Evolutionary conservation across 2,113 vertebrate genomes (phyloP), one percentile per base, ranked within the genome.

Genomic region (Gavia stellata): DNA sequence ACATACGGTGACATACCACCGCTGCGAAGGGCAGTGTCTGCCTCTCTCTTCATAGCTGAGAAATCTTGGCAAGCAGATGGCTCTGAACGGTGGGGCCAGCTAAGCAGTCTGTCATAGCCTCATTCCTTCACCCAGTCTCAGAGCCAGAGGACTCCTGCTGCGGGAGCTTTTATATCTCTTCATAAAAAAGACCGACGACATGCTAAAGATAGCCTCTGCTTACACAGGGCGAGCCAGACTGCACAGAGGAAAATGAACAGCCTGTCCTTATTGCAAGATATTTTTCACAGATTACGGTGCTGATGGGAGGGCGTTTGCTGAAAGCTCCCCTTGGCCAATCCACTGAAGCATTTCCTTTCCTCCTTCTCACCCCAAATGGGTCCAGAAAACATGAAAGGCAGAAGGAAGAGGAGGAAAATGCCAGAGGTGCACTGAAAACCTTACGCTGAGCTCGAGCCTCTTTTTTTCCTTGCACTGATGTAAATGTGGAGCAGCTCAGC

Each of bases 181-280:
- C 91, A 85, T 94, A 86, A 95, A 97, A 94, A 95, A 36, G 66
- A 91, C 86, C 7, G 2, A 81, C 7, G 2, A 36, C 59, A 36
- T 56, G 77, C 95, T 96, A 97, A 96, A 96, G 95, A 97, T 95
- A 97, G 91, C 74, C 92, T 84, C 68, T 92, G 88, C 91, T 95
- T 94, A 79, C 65, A n/a, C 7, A 2, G 70, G 80, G 52, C 3
- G 36, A 94, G 95, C 75, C 90, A 90, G 80, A 75, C 72, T 61
- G 81, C 84, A 29, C 58, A 70, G 62, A 92, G 74, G 65, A 87
- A 87, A 94, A 92, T 93, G 93, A 97, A 96, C 93, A 96, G 81
- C 93, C 36, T 87, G 92, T 73, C 93, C 92, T 95, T 85, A 93
- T 73, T 83, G 62, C 87, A 85, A 88, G 87, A 9, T 72, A 85